Evolutionary conservation across 1,140 invertebrate species (phyloP).

Genomic region (Pinna nobilis): DNA sequence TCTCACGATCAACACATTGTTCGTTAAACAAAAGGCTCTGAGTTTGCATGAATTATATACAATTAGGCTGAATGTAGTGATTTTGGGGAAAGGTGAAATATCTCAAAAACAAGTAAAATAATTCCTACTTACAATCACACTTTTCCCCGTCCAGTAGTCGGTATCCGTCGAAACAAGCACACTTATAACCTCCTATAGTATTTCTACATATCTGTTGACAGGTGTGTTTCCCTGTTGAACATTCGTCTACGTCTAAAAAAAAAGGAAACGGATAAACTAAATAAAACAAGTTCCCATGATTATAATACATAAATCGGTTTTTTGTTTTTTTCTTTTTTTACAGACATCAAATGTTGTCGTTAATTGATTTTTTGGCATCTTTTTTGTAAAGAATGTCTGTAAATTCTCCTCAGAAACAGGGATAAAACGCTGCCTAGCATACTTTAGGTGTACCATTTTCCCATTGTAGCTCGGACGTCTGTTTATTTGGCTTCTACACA

Average conservation of each 20-base stretch:
- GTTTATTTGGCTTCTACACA: too few relatives aligned
- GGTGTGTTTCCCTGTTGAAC: slow-evolving; percentile 13
- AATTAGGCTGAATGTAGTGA: not conserved
- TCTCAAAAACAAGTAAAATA: not conserved
- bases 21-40: too few relatives aligned
- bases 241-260: slow-evolving; percentile 35
- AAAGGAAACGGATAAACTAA: not conserved
- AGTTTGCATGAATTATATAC: too few relatives aligned
- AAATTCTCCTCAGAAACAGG: too few relatives aligned
- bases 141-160: slow-evolving; percentile 8
- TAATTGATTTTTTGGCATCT: too few relatives aligned
- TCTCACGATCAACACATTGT: too few relatives aligned
- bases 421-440: too few relatives aligned
- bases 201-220: slow-evolving; percentile 42
- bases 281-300: not conserved
- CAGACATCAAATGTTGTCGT: too few relatives aligned
- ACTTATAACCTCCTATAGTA: slow-evolving; percentile 31
- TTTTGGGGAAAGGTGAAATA: not conserved
- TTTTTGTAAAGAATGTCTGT: too few relatives aligned
- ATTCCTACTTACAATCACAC: slow-evolving; percentile 31
- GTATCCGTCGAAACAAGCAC: slow-evolving; percentile 34
- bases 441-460: too few relatives aligned
- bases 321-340: too few relatives aligned
- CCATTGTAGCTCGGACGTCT: too few relatives aligned
- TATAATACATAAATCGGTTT: not conserved